Evolutionary conservation across 2,888 invertebrate species (phyloP).

Genomic region (Ischnus inquisitorius): DNA sequence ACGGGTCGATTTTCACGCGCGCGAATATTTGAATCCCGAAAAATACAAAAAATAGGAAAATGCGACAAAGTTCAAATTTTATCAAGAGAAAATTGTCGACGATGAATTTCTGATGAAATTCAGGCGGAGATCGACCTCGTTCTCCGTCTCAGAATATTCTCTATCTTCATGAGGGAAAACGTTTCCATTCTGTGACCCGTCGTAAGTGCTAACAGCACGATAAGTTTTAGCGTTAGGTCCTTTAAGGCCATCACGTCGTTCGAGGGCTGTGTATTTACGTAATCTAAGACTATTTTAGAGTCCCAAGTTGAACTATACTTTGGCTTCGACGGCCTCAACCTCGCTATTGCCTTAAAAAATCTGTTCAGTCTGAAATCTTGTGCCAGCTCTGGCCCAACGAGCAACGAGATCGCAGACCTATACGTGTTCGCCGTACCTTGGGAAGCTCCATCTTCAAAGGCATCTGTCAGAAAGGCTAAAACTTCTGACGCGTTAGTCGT

Average conservation of each 20-base stretch:
- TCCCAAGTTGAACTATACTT: conserved; percentile 72
- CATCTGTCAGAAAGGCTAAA: conserved; percentile 43
- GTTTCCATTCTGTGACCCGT: conserved; percentile 31
- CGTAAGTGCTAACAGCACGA: conserved; percentile 60
- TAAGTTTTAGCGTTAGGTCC: conserved; percentile 57
- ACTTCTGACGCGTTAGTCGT: conserved; percentile 31
- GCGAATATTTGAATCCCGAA: too few species aligned
- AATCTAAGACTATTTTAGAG: conserved; percentile 66
- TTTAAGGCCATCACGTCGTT: conserved; percentile 29
- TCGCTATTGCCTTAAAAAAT: conserved; percentile 25
- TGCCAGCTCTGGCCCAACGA: conserved; percentile 49
- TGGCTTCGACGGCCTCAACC: conserved; percentile 40
- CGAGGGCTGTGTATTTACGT: conserved; percentile 19
- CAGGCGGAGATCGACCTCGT: too few species aligned
- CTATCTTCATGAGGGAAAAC: conserved; percentile 16
- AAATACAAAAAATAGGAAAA: too few species aligned
- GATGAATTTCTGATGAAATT: too few species aligned
- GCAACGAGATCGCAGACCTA: conserved; percentile 58
- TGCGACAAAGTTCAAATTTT: too few species aligned
- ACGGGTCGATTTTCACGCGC: too few species aligned
- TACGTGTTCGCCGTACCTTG: conserved; percentile 54
- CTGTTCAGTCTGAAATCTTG: conserved; percentile 44
- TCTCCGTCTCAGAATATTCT: conserved; percentile 31
- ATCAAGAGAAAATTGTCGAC: too few species aligned
- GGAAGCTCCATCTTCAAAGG: conserved; percentile 46